Conservation (phyloP, 2,113 vertebrate genomes). For the Canis aureus region DNA sequence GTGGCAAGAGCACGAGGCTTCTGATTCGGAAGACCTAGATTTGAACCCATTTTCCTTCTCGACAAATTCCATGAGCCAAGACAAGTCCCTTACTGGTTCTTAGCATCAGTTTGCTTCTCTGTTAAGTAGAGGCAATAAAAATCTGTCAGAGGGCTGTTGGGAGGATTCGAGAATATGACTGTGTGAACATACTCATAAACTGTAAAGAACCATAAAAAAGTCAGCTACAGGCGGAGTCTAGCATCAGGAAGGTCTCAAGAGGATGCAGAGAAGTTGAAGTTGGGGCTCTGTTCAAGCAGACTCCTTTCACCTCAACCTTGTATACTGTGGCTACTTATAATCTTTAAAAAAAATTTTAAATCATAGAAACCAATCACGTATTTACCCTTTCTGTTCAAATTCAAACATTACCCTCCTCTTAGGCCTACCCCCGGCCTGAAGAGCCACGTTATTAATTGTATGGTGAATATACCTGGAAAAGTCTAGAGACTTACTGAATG, state of each 20-base stretch:
- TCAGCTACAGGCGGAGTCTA: not conserved
- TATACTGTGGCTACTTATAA: too few species aligned
- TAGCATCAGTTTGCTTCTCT: not conserved
- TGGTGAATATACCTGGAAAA: not conserved
- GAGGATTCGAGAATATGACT: not conserved
- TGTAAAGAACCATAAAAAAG: not conserved
- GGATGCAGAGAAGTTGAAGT: not conserved
- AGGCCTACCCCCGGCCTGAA: too few species aligned
- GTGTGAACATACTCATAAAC: not conserved
- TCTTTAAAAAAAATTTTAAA: not conserved
- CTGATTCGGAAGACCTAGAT: not conserved
- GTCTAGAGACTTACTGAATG: not conserved
- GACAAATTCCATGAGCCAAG: not conserved
- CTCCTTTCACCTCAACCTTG: not conserved
- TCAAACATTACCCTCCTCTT: fast-evolving
- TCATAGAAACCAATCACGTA: not conserved
- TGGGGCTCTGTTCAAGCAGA: too few species aligned
- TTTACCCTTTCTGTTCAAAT: not conserved
- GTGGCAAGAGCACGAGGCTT: not conserved
- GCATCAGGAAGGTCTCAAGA: fast-evolving
- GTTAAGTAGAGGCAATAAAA: not conserved
- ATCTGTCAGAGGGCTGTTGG: not conserved
- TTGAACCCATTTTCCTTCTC: not conserved
- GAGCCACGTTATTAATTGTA: not conserved
- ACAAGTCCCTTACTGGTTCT: not conserved